Base-by-base conservation (phyloP, 1,140 invertebrate species). In the Microplitis mediator region DNA sequence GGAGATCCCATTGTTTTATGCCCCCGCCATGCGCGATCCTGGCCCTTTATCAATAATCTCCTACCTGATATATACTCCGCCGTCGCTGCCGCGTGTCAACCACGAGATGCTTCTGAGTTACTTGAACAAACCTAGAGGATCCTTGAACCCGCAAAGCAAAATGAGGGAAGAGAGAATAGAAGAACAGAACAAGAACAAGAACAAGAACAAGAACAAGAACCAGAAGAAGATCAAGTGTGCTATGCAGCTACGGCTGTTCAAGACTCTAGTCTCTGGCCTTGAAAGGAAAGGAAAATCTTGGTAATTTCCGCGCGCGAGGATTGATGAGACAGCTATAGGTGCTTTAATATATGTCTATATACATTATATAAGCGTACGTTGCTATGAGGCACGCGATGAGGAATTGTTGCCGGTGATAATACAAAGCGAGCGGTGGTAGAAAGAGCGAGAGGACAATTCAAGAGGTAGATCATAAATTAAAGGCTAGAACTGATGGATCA, bases 1-100 rank as follows among this genome's bases (percentile, higher is more conserved):
- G 63, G 70, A 72, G 70, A 72, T 72, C 70, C 62, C 70, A 72
- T 77, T 76, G 77, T 77, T 78, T 78, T 78, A 78, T 76, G 77
- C 72, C 70, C 71, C 61, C 58, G 50, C 72, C 76, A 71, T 72
- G 72, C 70, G 63, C 70, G 62, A 72, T 71, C 69, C n/a, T 64
- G 65, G 72, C 69, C 75, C 72, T 77, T 79, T 79, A 79, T 79
- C 77, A 77, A 79, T 79, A 79, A 79, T 75, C 74, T 72, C 70
- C 68, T 71, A 52, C 64, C 51, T 65, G 63, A 31, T 67, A 67
- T 62, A 62, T 62, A 62, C 54, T 34, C 14, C 56, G 8, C 16
- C 52, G 6, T 9, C 45, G n/a, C 23, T 34, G 35, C 16, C 14
- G 58, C 23, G 51, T 67, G 45, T 52, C 65, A 67, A 31, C 23